Percentiles rank a stretch among this genome's conserved stretches.
These are phyloP conservation scores for Molanna angustata DNA, from an alignment of 2,888 invertebrate species.

Conservation along the genomic window DNA sequence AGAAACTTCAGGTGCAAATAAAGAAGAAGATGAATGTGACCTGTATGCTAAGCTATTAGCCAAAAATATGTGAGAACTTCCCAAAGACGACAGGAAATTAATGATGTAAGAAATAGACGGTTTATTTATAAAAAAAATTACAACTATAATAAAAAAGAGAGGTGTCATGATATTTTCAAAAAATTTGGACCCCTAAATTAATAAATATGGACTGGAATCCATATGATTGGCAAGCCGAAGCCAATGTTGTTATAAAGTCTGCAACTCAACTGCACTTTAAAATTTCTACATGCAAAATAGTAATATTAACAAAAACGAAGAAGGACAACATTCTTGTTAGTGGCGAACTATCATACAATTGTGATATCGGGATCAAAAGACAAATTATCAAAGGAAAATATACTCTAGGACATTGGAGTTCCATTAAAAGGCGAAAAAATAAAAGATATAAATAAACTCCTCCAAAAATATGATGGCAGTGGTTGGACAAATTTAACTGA, in stretches of 20 bases:
- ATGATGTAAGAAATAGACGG: no score
- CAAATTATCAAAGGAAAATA: constrained; percentile 3
- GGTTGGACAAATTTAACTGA: no score
- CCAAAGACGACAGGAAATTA: no score
- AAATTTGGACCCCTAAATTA: constrained; percentile 1
- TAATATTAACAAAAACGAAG: background rate
- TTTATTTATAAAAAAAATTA: constrained; percentile 4
- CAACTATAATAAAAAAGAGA: constrained; percentile 2
- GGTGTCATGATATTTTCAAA: background rate
- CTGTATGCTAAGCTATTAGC: no score
- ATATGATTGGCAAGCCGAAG: background rate
- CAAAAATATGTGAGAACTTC: no score
- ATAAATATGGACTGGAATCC: constrained; percentile 3
- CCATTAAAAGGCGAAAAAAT: constrained; percentile 2
- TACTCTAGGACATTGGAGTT: background rate
- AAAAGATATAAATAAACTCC: constrained; percentile 3
- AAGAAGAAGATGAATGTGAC: no score
- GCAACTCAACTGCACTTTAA: constrained; percentile 3
- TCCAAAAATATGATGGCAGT: no score
- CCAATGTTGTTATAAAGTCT: background rate
- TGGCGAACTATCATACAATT: constrained; percentile 1
- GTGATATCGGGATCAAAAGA: background rate
- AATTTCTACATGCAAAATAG: background rate
- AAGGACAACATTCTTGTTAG: background rate
- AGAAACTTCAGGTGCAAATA: no score